These are phyloP conservation scores for Probaryconus sp. DNA, from an alignment of 1,140 invertebrate genomes.

Conservation along the genomic window DNA sequence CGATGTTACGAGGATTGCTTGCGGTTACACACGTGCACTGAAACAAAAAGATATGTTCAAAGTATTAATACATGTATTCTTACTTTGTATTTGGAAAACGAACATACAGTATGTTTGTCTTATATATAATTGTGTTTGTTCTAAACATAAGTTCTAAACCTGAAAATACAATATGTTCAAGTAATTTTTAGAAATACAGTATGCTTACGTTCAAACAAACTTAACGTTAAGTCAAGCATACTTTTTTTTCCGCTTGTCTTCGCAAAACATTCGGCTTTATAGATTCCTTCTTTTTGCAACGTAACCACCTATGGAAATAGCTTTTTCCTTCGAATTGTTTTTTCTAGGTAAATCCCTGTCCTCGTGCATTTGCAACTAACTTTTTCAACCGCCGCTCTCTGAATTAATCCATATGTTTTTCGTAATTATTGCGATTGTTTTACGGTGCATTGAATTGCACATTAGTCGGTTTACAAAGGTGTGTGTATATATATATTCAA, in stretches of 20 bases:
- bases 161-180: no score
- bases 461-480: conserved; percentile 6
- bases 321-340: conserved; percentile 4
- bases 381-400: conserved; percentile 1
- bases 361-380: not conserved
- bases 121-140: no score
- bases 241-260: no score
- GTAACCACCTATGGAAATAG: not conserved
- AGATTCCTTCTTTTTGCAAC: not conserved
- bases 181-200: no score
- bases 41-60: no score
- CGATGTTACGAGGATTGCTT: conserved; percentile 19
- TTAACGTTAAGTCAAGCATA: no score
- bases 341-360: conserved; percentile 7
- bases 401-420: conserved; percentile 10
- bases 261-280: conserved; percentile 11
- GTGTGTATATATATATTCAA: no score
- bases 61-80: no score
- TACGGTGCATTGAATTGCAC: conserved; percentile 35
- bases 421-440: conserved; percentile 12
- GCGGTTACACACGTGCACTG: not conserved
- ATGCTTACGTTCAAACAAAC: no score
- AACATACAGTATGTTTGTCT: no score
- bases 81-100: no score
- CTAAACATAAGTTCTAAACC: no score